These are phyloP conservation scores for Eulemur mongoz DNA, from an alignment of 2,797 vertebrate species.

Conservation along the genomic window DNA sequence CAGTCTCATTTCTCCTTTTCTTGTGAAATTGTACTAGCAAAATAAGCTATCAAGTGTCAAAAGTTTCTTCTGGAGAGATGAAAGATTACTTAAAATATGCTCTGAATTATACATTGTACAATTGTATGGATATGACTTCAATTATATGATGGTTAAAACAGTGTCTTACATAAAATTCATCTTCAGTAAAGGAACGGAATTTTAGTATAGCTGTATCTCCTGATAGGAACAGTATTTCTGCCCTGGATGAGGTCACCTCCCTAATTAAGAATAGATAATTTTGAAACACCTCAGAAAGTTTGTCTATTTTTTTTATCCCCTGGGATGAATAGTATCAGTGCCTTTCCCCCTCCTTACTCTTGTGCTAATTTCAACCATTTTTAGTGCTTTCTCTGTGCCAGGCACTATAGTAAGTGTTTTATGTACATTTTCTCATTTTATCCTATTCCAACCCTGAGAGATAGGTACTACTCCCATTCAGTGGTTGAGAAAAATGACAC, in stretches of 20 bases:
- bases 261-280: not conserved
- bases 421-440: not conserved
- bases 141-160: not conserved
- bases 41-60: conserved; percentile 67
- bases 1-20: conserved; percentile 38
- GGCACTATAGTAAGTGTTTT: not conserved
- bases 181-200: not conserved
- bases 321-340: not conserved
- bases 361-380: not conserved
- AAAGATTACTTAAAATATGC: conserved; percentile 17
- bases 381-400: not conserved
- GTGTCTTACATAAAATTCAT: not conserved
- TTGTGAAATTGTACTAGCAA: conserved; percentile 41
- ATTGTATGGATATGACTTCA: not conserved
- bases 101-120: conserved; percentile 38
- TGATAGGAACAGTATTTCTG: not conserved
- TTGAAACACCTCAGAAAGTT: not conserved
- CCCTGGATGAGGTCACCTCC: not conserved
- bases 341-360: not conserved
- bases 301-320: not conserved
- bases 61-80: conserved; percentile 15
- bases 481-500: not conserved
- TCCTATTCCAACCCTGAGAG: not conserved
- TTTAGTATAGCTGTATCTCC: not conserved
- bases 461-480: not conserved